Evolutionary conservation across 2,797 vertebrate genomes (phyloP), one percentile per base, ranked within the genome.

Genomic region (Sebastes nivosus): DNA sequence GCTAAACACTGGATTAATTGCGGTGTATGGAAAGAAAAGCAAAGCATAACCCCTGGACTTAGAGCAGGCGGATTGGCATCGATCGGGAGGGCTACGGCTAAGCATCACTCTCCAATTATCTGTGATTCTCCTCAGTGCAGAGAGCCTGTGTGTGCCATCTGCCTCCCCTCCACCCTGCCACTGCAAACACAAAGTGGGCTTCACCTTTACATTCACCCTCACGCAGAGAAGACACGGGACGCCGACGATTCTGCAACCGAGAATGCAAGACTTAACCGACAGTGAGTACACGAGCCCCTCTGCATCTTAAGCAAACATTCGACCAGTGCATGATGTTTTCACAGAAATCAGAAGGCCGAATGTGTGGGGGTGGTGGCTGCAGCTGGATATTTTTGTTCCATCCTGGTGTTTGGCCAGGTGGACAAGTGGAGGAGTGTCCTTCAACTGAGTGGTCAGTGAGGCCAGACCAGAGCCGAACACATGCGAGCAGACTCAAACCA

Each of bases 1-100:
- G 92, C 93, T 95, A 93, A 94, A 94, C 91, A 89, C 89, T 84
- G 93, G 88, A 93, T 95, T 95, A 95, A 96, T 95, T 95, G 95
- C 81, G 67, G 87, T 22, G 92, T 90, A 92, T 93, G 90, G 92
- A 94, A 92, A 94, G 93, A 94, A 95, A 94, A 94, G 93, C 86
- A 94, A 94, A 95, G 93, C 94, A 92, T 93, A 94, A 94, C 88
- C 90, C 85, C 90, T 90, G 88, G 93, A 92, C 90, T 91, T 84
- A 87, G 87, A 94, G 92, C 90, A 74, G 93, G 88, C 82, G 89
- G 93, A 93, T 92, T 92, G 87, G 90, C 92, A 94, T 95, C 92
- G 94, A 95, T 94, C 91, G 90, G 74, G 81, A 65, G 84, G 83
- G 90, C 90, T 85, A 91, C 83, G n/a, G 92, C 92, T 92, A 89